Conservation (phyloP, 2,888 invertebrate species). For the Drosophila nigritarsus region DNA sequence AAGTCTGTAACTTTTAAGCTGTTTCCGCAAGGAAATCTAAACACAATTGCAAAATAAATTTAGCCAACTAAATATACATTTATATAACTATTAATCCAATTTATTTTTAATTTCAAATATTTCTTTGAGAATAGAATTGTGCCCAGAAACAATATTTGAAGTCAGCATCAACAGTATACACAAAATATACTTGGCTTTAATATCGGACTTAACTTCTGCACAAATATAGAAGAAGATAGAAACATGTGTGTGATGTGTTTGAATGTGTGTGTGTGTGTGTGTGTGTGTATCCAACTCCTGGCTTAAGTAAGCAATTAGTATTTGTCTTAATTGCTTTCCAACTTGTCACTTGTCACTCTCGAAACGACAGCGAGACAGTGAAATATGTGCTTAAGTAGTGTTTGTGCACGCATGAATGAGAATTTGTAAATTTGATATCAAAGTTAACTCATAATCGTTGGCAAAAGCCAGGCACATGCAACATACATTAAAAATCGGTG, state of each 20-base stretch:
- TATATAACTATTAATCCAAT: background rate
- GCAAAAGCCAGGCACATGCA: conserved; percentile 31
- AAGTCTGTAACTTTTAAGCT: background rate
- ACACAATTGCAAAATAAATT: background rate
- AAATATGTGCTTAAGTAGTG: conserved; percentile 45
- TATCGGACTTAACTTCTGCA: conserved; percentile 10
- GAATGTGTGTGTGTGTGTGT: background rate
- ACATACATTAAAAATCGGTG: conserved; percentile 2
- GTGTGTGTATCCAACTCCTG: conserved; percentile 8
- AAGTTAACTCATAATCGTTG: conserved; percentile 59
- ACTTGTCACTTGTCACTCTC: conserved; percentile 48
- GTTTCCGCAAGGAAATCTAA: background rate
- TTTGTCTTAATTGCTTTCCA: conserved; percentile 60
- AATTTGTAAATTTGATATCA: conserved; percentile 63
- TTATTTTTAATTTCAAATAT: background rate
- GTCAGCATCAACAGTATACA: conserved; percentile 4
- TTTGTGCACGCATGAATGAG: conserved; percentile 35
- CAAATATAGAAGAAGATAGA: background rate
- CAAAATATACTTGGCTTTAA: conserved; percentile 10
- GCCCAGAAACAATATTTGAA: background rate
- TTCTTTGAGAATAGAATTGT: background rate
- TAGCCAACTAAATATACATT: too few relatives aligned
- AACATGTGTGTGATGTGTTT: background rate
- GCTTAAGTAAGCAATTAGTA: conserved; percentile 57
- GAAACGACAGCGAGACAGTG: conserved; percentile 21